A percentile compares a stretch with the other conserved stretches of the same genome.
Evolutionary conservation across 1,140 invertebrate genomes (phyloP).

Genomic region (Matsumurasca onukii): DNA sequence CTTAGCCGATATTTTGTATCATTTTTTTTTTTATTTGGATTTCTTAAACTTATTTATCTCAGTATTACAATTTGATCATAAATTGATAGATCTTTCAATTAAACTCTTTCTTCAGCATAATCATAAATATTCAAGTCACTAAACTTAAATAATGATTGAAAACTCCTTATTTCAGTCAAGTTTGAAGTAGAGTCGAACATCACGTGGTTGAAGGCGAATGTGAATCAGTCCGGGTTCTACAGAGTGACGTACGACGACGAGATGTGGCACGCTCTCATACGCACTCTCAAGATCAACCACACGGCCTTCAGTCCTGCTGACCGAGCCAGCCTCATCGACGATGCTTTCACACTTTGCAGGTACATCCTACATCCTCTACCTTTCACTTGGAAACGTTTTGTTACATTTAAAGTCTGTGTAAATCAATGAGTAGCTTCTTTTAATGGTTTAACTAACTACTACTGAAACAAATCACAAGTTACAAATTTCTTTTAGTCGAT

Average conservation of each 20-base stretch:
- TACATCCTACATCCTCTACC: slow-evolving; percentile 48
- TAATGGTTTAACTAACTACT: too few species aligned
- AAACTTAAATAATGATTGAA: not conserved
- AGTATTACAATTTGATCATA: too few species aligned
- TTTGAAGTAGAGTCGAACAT: slow-evolving; percentile 63
- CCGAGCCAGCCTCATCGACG: slow-evolving; percentile 72
- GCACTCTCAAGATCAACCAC: slow-evolving; percentile 66
- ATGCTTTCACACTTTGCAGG: slow-evolving; percentile 73
- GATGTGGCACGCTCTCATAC: slow-evolving; percentile 73
- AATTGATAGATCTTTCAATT: too few species aligned
- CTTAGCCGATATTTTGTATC: too few species aligned
- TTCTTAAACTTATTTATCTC: too few species aligned
- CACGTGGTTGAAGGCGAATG: slow-evolving; percentile 83
- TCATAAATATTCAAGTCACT: not conserved
- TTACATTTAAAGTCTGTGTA: too few species aligned
- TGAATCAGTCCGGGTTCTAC: slow-evolving; percentile 85
- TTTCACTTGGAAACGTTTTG: too few species aligned
- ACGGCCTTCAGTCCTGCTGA: slow-evolving; percentile 68
- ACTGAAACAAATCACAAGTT: too few species aligned
- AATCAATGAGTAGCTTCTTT: too few species aligned
- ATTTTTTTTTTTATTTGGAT: too few species aligned
- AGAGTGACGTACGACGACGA: slow-evolving; percentile 79
- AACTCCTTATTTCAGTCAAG: slow-evolving; percentile 53
- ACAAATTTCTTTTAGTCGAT: too few species aligned
- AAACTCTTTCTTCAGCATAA: not conserved